Conservation (phyloP, 64 coral and sea anemone species). For the Montipora capricornis region DNA sequence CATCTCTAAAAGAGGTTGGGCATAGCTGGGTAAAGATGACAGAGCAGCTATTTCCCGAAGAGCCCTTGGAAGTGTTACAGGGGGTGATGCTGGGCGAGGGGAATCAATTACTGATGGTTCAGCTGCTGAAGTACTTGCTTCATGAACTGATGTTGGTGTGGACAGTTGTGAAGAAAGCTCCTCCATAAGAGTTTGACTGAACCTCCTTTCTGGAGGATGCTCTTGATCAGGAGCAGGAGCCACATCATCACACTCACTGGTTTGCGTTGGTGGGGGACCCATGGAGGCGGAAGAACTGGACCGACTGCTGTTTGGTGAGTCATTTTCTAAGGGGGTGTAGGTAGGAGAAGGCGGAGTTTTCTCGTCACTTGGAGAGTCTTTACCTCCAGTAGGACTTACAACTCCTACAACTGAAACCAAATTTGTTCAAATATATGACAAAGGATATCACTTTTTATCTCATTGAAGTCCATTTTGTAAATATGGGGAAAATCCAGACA, state of each 20-base stretch:
- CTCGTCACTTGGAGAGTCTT: background rate
- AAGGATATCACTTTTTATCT: too few species aligned
- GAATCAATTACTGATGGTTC: background rate
- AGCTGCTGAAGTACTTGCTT: background rate
- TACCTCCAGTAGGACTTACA: background rate
- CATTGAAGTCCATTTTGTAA: too few species aligned
- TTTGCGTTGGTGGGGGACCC: background rate
- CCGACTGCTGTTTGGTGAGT: constrained; percentile 38
- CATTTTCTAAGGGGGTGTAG: constrained; percentile 1
- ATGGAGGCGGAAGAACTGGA: constrained; percentile 54
- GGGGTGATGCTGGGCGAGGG: constrained; percentile 55
- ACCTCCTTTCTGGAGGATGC: constrained; percentile 17
- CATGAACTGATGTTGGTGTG: background rate
- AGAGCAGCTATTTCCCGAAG: constrained; percentile 73
- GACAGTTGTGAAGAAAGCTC: constrained; percentile 30
- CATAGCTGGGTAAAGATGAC: constrained; percentile 74
- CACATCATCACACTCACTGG: background rate
- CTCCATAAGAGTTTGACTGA: constrained; percentile 12
- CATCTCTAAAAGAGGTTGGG: constrained; percentile 88
- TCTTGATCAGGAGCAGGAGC: constrained; percentile 10
- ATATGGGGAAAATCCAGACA: too few species aligned
- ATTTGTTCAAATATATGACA: background rate
- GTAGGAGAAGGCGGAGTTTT: background rate
- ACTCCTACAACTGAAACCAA: background rate
- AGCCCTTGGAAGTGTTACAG: constrained; percentile 57